Base-by-base conservation (phyloP, 2,888 invertebrate species). In the Macrophya annulata region DNA sequence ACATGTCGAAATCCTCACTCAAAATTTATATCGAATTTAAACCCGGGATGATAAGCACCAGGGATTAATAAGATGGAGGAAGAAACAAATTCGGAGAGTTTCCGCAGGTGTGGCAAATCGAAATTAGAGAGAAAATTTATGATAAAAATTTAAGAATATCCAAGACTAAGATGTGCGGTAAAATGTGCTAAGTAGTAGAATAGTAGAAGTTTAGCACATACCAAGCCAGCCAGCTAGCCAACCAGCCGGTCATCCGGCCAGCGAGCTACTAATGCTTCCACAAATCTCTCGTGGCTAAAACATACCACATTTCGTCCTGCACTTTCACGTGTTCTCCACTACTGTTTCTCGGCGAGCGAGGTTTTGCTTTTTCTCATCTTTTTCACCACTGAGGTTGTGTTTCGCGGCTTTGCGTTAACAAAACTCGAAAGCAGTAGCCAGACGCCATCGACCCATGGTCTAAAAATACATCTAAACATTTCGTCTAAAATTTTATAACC, bases 211-310 rank as follows among this genome's bases (percentile, higher is more conserved):
- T 76, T 25, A 25, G 48, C 45, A 55, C 10, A 79, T 21, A 79
- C 59, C 62, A 62, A 12, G 31, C 31, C 31, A 25, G 76, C 37
- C 12, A 25, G 25, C 25, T 25, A 15, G 21, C 31, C 79, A 79
- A 40, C 55, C 79, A 79, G 17, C 79, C 48, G 51, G 77, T 51
- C 77, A 55, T 77, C 55, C 68, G 85, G 84, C 79, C 76, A 71
- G 85, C 86, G 85, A 85, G 83, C 87, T 85, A 84, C 86, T 87
- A 87, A 87, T 87, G 87, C 86, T 82, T 85, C 87, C 84, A 87
- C 87, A 87, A 87, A 87, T 87, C 87, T 87, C 83, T 62, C 71
- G 81, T 48, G 43, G 72, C 79, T 77, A 62, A 79, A 85, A 65
- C 65, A 85, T 40, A 65, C 59, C 68, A 71, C 77, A 77, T 81